Base-by-base conservation (phyloP, 2,888 invertebrate genomes). In the Synanthedon vespiformis region DNA sequence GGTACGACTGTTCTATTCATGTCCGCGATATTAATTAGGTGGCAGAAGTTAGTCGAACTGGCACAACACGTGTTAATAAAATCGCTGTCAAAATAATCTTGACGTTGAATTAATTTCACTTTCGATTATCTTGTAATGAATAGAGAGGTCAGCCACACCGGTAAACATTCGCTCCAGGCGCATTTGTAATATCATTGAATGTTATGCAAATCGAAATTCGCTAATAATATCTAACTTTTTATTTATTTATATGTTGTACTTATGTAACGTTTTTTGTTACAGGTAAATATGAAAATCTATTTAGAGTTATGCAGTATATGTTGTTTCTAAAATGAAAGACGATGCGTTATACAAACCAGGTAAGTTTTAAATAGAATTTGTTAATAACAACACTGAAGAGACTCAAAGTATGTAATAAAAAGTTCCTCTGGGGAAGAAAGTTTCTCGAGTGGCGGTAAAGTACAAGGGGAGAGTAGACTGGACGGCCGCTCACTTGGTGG, bases 51-150 rank as follows among this genome's bases (percentile, higher is more conserved):
- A 41, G 58, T 62, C 34, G 34, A 34, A 48, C 22, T 44, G 59
- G 58, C 58, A 62, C 63, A 67, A 68, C 71, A 70, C 62, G 69
- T 73, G 72, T 72, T 74, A 74, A 75, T 68, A 68, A 67, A 69
- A 66, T 67, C 58, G 57, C 67, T 71, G 74, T 74, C 73, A 71
- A 75, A 74, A 66, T 72, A 70, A 80, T 77, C 71, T 75, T 61
- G 55, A 61, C 63, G 60, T 65, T 66, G 77, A 80, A 78, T 81
- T 80, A 77, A 83, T 82, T 84, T 84, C 77, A 80, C 84, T 84
- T 84, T 86, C 80, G 74, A 77, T 83, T 77, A 76, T 76, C 68
- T 72, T 73, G 66, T 79, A 78, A 82, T 84, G 82, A 80, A 79
- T 74, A 71, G 74, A 67, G 76, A 73, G 84, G 84, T 84, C 83